Conservation (phyloP, 2,113 vertebrate species). For the Stigmatopora nigra region DNA sequence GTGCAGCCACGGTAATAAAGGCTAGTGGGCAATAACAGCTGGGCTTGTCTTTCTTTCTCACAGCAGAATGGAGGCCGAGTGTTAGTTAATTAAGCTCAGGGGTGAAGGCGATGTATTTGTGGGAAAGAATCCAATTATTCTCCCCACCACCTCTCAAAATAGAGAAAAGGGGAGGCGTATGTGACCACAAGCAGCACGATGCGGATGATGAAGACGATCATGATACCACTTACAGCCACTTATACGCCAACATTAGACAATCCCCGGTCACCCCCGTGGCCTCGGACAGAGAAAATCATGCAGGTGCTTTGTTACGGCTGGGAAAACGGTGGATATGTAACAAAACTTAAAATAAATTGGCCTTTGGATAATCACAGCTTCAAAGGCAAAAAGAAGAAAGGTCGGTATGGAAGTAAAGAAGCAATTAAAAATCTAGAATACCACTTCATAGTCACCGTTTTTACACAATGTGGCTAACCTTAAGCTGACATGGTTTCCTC, state of each 20-base stretch:
- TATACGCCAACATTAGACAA: constrained; percentile 46
- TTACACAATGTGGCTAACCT: neutral
- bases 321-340: constrained; percentile 33
- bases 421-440: constrained; percentile 68
- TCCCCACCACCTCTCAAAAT: constrained; percentile 63
- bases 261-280: constrained; percentile 27
- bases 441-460: constrained; percentile 20
- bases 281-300: constrained; percentile 8
- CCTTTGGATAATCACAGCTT: constrained; percentile 45
- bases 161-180: constrained; percentile 32
- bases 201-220: constrained; percentile 57
- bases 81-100: constrained; percentile 79
- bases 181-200: constrained; percentile 35
- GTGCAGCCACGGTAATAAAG: constrained; percentile 58
- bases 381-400: constrained; percentile 62
- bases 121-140: constrained; percentile 83
- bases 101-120: constrained; percentile 76
- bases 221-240: constrained; percentile 66
- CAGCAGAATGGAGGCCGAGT: constrained; percentile 54
- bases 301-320: constrained; percentile 30
- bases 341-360: constrained; percentile 19
- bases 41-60: constrained; percentile 55
- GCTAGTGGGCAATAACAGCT: constrained; percentile 65
- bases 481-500: neutral
- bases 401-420: constrained; percentile 63